Conservation (phyloP, 2,113 vertebrate genomes). For the Phylloscopus whistleri region DNA sequence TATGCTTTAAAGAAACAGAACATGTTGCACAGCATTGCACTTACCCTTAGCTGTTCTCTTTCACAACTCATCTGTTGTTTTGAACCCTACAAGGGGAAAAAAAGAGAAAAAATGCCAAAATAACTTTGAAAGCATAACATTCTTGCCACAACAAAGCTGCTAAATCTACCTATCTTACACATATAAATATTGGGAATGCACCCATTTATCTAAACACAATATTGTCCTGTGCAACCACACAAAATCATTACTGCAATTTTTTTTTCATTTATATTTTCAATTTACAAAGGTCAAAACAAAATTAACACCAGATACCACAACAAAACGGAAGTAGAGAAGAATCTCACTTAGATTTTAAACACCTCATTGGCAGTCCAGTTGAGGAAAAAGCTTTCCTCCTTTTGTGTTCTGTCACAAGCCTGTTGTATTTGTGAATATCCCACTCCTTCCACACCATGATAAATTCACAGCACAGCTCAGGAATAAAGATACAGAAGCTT, state of each 20-base stretch:
- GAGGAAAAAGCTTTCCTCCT: not conserved
- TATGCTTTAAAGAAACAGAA: not conserved
- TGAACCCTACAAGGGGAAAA: slow-evolving; percentile 70
- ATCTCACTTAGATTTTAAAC: not conserved
- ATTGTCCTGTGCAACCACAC: not conserved
- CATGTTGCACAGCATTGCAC: slow-evolving; percentile 36
- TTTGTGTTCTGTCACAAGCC: not conserved
- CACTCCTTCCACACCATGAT: not conserved
- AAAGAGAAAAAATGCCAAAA: not conserved
- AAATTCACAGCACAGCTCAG: not conserved
- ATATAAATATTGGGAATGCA: not conserved
- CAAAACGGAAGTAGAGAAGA: not conserved
- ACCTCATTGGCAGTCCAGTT: not conserved
- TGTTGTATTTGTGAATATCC: not conserved
- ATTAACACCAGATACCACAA: not conserved
- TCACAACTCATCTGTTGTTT: slow-evolving; percentile 89
- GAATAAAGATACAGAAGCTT: not conserved
- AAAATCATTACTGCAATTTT: not conserved
- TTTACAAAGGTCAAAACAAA: not conserved
- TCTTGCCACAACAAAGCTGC: not conserved
- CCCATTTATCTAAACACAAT: not conserved
- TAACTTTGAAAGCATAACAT: slow-evolving; percentile 17
- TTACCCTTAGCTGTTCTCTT: slow-evolving; percentile 85
- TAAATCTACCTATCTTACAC: not conserved
- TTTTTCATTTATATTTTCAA: not conserved